A percentile compares a stretch with the other conserved stretches of the same genome.
phyloP scores from a whole-genome alignment of 2,888 invertebrate genomes.

The Parnassius glacialis region DNA sequence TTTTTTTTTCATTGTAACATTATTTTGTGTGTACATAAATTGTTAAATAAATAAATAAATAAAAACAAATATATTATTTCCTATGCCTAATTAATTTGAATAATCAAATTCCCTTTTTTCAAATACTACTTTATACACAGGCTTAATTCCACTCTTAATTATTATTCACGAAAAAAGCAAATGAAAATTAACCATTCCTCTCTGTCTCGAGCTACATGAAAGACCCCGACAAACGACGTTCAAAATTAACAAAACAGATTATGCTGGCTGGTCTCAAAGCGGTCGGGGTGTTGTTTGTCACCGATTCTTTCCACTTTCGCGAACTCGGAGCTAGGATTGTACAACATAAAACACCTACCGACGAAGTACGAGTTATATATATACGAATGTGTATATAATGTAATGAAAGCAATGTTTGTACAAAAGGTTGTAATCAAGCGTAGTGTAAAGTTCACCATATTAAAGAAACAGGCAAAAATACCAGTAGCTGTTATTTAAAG shows the following conservation, averaged over 20 bases:
- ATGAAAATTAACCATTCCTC: constrained; percentile 52
- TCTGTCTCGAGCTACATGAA: constrained; percentile 45
- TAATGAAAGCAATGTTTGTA: too few species aligned
- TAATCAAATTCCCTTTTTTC: not conserved
- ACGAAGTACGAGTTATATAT: constrained; percentile 11
- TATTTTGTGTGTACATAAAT: too few species aligned
- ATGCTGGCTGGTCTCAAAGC: constrained; percentile 66
- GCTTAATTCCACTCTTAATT: constrained; percentile 24
- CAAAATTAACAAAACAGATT: constrained; percentile 79
- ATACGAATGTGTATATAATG: too few species aligned
- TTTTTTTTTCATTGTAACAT: too few species aligned
- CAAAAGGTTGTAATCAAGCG: too few species aligned
- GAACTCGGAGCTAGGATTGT: constrained; percentile 40
- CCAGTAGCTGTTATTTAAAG: too few species aligned
- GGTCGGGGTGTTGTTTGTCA: constrained; percentile 57
- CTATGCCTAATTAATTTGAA: not conserved
- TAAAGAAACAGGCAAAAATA: too few species aligned
- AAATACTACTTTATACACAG: not conserved
- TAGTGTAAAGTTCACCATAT: too few species aligned
- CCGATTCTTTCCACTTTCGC: constrained; percentile 67
- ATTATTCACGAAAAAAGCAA: constrained; percentile 38
- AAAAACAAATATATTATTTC: too few species aligned
- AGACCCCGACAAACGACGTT: constrained; percentile 61
- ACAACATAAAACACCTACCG: constrained; percentile 19
- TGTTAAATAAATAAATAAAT: too few species aligned